phyloP scores from a whole-genome alignment of 2,797 vertebrate species.

The Mycteria americana region DNA sequence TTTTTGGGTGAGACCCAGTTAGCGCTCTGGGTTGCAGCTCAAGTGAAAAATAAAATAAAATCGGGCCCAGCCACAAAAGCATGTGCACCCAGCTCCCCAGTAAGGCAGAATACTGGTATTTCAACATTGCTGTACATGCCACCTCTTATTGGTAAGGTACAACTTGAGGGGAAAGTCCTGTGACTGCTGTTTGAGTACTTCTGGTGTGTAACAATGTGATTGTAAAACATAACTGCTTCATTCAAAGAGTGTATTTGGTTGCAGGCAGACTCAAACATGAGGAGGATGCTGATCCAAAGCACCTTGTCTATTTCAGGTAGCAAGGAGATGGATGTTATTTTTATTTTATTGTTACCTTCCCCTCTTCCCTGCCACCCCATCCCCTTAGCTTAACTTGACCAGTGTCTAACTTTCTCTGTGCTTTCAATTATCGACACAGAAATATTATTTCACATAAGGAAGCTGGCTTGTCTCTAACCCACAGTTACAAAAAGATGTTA shows the following conservation, averaged over 20 bases:
- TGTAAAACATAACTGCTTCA: background rate
- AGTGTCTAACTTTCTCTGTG: background rate
- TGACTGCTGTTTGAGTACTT: background rate
- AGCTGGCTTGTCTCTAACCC: background rate
- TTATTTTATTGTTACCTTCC: background rate
- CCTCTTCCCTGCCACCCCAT: background rate
- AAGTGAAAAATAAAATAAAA: background rate
- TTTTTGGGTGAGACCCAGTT: background rate
- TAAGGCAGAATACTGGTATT: background rate
- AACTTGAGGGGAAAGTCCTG: background rate
- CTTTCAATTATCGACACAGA: background rate
- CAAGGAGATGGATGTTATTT: background rate
- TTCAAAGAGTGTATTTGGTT: background rate
- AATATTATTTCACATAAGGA: background rate
- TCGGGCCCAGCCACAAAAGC: background rate
- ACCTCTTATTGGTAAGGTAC: background rate
- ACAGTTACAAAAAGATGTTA: background rate
- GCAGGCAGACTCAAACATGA: background rate
- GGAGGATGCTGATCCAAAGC: background rate
- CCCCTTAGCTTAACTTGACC: background rate
- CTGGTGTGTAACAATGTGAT: background rate
- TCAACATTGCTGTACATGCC: accelerated
- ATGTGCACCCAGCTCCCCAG: background rate
- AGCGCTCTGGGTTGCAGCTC: background rate
- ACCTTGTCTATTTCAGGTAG: background rate